A percentile compares a stretch with the other conserved stretches of the same genome.
Conservation (phyloP, 2,888 invertebrate genomes). For the Drosophila picticornis region DNA sequence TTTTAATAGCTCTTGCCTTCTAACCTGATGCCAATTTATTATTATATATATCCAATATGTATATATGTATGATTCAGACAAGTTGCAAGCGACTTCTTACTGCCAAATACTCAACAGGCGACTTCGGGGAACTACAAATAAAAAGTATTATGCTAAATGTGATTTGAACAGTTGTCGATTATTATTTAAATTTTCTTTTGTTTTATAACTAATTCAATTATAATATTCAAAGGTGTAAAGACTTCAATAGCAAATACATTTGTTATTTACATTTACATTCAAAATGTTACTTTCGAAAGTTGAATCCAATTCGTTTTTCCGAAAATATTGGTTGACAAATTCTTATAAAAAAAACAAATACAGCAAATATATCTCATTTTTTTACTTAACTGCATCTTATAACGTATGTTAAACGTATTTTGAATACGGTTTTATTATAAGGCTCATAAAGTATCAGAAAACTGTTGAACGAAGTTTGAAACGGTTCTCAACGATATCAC, state of each 20-base stretch:
- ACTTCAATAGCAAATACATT: neutral
- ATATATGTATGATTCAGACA: slow-evolving; percentile 16
- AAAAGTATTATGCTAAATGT: slow-evolving; percentile 42
- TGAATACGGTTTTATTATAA: neutral
- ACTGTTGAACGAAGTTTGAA: neutral
- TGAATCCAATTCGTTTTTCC: neutral
- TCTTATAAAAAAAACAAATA: neutral
- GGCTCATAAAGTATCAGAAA: neutral
- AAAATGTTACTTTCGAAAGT: neutral
- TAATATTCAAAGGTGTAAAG: neutral
- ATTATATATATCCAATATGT: slow-evolving; percentile 6
- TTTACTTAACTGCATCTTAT: neutral
- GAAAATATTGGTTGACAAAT: neutral
- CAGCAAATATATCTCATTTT: neutral
- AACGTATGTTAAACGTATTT: slow-evolving; percentile 2
- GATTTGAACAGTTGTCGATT: slow-evolving; percentile 18
- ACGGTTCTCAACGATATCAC: neutral
- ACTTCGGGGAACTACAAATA: slow-evolving; percentile 27
- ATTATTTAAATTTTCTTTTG: neutral
- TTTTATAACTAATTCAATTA: neutral
- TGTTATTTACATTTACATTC: neutral
- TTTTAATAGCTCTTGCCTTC: neutral
- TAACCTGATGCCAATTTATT: neutral
- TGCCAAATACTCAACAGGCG: slow-evolving; percentile 44
- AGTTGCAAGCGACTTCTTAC: slow-evolving; percentile 12